Evolutionary conservation across 2,888 invertebrate genomes (phyloP), one percentile per base, ranked within the genome.

Genomic region (Drosophila histrio): DNA sequence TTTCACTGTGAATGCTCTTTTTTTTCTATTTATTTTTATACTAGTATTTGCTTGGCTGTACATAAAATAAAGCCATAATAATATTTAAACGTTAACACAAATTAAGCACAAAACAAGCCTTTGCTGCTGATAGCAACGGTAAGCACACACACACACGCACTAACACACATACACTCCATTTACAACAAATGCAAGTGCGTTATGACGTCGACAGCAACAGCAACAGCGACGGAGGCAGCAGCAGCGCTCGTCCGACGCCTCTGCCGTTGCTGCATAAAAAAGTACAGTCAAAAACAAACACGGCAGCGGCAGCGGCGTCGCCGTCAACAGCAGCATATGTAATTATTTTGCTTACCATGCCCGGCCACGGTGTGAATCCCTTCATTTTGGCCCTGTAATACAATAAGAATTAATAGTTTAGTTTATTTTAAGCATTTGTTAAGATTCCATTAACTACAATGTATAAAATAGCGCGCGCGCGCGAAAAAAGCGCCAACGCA

Each of bases 301-400:
- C 87, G 84, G 78, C 74, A 60, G 83, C 50, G 57, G 39, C 63
- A 47, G 47, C 62, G 72, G 30, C 41, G 91, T 78, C 56, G 56
- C 41, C 52, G 59, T 44, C 59, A 44, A 38, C 52, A 60, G 57
- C 60, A 46, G 39, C 59, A 69, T 62, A 70, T 22, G n/a, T n/a
- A 34, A n/a, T 38, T 26, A 6, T 56, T 54, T 63, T 36, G 95
- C 96, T 96, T 94, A 98, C 98, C 95, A 97, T 96, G 93, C 97
- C 98, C 73, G 98, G 98, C 98, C 98, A 98, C 76, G 97, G 97
- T 80, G 97, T 96, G 93, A 97, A 98, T 85, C 97, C 97, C 94
- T 97, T 98, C 97, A 98, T 97, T 94, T 98, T 98, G 63, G 98
- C 98, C 98, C 98, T 98, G 94, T 82, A 94, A 94, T 80, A 88